Evolutionary conservation across 23 tunicate species (phyloP).

Genomic region (Styela plicata): DNA sequence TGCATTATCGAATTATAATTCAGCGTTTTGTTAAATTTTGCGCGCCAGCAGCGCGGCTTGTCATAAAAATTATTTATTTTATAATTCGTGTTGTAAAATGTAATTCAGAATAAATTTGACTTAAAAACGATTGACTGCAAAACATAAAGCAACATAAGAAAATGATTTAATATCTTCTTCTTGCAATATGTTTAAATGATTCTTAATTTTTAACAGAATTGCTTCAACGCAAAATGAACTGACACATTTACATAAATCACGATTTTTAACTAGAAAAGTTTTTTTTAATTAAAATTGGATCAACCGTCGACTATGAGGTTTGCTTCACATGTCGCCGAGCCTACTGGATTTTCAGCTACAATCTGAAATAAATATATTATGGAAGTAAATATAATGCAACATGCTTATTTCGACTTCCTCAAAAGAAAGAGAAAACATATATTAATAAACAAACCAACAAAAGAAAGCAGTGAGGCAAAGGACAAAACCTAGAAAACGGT

Average conservation of each 20-base stretch:
- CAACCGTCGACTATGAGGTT: conserved; percentile 29
- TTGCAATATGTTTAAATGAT: no score
- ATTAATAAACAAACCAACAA: neutral
- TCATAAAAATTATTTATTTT: no score
- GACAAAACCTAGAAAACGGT: no score
- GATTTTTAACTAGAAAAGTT: neutral
- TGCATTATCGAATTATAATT: no score
- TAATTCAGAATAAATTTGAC: no score
- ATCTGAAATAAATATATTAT: conserved; percentile 28
- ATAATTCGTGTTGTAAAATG: no score
- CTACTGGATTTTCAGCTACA: conserved; percentile 70
- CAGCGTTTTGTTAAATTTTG: no score
- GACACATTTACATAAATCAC: neutral
- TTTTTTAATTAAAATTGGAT: no score
- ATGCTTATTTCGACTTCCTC: no score
- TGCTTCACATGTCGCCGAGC: conserved; percentile 67
- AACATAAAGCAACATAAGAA: neutral
- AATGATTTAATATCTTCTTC: neutral
- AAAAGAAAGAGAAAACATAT: no score
- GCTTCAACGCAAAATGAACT: neutral
- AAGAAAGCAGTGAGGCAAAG: neutral
- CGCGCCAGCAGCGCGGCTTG: no score
- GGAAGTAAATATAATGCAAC: neutral
- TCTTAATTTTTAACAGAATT: neutral
- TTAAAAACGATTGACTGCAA: neutral